Conservation (phyloP, 2,113 vertebrate genomes). For the Lates calcarifer region DNA sequence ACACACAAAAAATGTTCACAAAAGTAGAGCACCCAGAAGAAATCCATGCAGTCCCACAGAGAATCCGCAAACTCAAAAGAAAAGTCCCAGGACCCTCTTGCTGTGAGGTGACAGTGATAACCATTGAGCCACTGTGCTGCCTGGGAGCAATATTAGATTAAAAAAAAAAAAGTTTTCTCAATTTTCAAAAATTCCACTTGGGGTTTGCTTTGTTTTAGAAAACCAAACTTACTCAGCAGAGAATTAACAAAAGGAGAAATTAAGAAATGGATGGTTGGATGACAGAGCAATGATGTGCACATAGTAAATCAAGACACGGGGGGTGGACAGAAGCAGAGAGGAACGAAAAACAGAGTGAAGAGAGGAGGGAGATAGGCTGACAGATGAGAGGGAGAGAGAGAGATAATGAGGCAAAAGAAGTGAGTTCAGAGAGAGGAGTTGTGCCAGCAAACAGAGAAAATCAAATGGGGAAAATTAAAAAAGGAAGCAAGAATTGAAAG, state of each 20-base stretch:
- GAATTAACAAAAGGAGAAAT: constrained; percentile 47
- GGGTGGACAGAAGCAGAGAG: constrained; percentile 48
- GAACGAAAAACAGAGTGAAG: constrained; percentile 33
- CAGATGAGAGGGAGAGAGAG: constrained; percentile 50
- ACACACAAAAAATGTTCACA: too few species aligned
- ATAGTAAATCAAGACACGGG: constrained; percentile 46
- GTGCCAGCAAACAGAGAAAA: constrained; percentile 57
- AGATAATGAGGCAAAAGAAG: constrained; percentile 55
- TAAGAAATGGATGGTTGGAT: constrained; percentile 48
- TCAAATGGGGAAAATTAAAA: constrained; percentile 60
- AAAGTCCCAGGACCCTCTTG: constrained; percentile 8
- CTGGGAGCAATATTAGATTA: constrained; percentile 9
- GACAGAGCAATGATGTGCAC: constrained; percentile 44
- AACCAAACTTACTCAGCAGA: constrained; percentile 45
- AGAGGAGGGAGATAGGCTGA: constrained; percentile 43
- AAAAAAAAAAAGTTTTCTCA: background rate
- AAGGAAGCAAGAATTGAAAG: constrained; percentile 58
- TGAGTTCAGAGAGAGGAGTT: constrained; percentile 38
- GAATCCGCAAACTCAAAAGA: background rate
- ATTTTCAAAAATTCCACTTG: constrained; percentile 8
- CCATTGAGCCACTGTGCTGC: constrained; percentile 5
- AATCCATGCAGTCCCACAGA: background rate
- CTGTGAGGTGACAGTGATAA: constrained; percentile 27
- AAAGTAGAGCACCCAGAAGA: constrained; percentile 10
- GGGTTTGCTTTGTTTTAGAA: constrained; percentile 48